Conservation (phyloP, 2,888 invertebrate species). For the Trachelus tabidus region DNA sequence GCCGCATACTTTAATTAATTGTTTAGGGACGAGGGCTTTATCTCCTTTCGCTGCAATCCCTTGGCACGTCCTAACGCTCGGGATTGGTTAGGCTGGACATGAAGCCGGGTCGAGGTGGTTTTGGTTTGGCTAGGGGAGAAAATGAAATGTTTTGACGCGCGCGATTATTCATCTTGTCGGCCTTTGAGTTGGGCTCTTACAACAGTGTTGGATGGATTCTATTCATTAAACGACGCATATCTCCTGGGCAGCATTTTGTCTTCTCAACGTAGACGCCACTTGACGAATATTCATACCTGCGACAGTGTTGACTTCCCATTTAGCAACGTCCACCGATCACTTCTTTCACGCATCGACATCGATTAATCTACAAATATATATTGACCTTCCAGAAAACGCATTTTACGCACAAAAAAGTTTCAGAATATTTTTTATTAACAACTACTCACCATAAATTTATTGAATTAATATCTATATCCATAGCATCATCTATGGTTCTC, state of each 20-base stretch:
- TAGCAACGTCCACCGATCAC: background rate
- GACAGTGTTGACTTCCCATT: background rate
- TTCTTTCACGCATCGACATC: background rate
- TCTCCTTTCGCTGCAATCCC: background rate
- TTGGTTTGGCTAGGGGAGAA: slow-evolving; percentile 21
- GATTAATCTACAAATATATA: too few relatives aligned
- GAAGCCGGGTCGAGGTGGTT: slow-evolving; percentile 1
- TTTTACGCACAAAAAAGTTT: background rate
- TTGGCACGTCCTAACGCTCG: background rate
- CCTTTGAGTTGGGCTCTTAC: slow-evolving; percentile 32
- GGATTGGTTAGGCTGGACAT: background rate
- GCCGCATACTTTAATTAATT: slow-evolving; percentile 4
- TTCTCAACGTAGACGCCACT: slow-evolving; percentile 5
- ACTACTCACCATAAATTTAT: too few relatives aligned
- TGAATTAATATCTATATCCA: too few relatives aligned
- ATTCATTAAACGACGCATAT: slow-evolving; percentile 35
- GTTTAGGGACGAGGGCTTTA: background rate
- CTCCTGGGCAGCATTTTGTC: slow-evolving; percentile 22
- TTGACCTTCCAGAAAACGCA: background rate
- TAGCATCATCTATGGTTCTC: too few relatives aligned
- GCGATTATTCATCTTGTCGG: slow-evolving; percentile 46
- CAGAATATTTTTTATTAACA: background rate
- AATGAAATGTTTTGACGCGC: slow-evolving; percentile 43
- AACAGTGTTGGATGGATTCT: slow-evolving; percentile 32
- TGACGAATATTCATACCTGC: background rate